Conservation (phyloP, 2,888 invertebrate genomes). For the Spicauda simplicius region DNA sequence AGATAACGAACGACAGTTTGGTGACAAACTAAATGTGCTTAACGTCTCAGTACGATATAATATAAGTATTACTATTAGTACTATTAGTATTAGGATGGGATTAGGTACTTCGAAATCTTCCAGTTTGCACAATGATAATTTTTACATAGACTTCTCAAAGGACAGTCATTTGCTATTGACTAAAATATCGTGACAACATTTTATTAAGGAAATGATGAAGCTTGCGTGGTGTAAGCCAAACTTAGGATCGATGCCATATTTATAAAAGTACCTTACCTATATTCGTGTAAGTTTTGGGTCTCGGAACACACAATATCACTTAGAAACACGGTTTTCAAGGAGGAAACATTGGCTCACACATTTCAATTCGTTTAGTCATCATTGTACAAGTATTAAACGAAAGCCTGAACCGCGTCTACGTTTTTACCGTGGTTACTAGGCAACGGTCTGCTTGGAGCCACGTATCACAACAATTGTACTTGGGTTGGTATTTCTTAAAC, state of each 20-base stretch:
- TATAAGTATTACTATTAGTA: too few species aligned
- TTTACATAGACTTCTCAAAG: too few species aligned
- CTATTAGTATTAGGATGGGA: too few species aligned
- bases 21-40: too few species aligned
- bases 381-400: conserved; percentile 50
- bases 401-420: conserved; percentile 46
- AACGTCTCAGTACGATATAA: too few species aligned
- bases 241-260: too few species aligned
- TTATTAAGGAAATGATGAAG: too few species aligned
- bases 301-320: conserved; percentile 5
- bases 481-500: neutral
- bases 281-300: neutral
- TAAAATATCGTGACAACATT: too few species aligned
- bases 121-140: too few species aligned
- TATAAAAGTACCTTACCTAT: neutral
- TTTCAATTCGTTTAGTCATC: conserved; percentile 55
- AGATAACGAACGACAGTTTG: too few species aligned
- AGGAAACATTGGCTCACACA: conserved; percentile 61
- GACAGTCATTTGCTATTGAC: too few species aligned
- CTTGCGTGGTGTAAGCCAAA: neutral
- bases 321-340: conserved; percentile 51
- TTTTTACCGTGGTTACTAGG: conserved; percentile 65
- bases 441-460: conserved; percentile 47
- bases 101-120: too few species aligned
- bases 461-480: conserved; percentile 6